Conservation (phyloP, 2,888 invertebrate genomes). For the Lagria hirta region DNA sequence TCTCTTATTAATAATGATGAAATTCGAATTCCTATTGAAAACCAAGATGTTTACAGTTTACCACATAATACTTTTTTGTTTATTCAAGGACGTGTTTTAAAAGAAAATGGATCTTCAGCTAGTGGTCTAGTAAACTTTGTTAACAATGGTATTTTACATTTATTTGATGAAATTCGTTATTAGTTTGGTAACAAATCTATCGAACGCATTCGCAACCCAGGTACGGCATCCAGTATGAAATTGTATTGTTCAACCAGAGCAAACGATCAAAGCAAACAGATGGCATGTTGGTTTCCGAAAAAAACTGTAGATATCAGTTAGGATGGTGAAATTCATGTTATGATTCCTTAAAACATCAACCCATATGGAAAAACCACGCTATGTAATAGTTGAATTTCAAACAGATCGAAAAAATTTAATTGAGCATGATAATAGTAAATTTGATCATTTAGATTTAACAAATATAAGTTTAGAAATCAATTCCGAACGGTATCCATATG, state of each 20-base stretch:
- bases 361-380: slow-evolving; percentile 42
- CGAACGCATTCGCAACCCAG: slow-evolving; percentile 37
- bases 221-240: slow-evolving; percentile 45
- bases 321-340: too few species aligned
- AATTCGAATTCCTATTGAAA: too few species aligned
- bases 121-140: slow-evolving; percentile 20
- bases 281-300: too few species aligned
- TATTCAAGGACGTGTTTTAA: slow-evolving; percentile 27
- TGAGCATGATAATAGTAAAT: slow-evolving; percentile 31
- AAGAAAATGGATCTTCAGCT: slow-evolving; percentile 6
- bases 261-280: too few species aligned
- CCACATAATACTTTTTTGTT: too few species aligned
- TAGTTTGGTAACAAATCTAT: slow-evolving; percentile 1
- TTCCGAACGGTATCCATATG: too few species aligned
- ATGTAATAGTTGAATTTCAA: slow-evolving; percentile 47
- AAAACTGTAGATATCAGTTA: too few species aligned
- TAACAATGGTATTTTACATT: slow-evolving; percentile 25
- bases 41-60: slow-evolving; percentile 39
- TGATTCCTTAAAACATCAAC: too few species aligned
- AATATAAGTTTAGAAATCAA: too few species aligned
- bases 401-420: slow-evolving; percentile 42
- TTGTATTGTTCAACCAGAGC: slow-evolving; percentile 39
- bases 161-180: slow-evolving; percentile 22
- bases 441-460: slow-evolving; percentile 39
- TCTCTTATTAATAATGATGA: too few species aligned